A percentile compares a stretch with the other conserved stretches of the same genome.
These are phyloP conservation scores for Capromys pilorides DNA, from an alignment of 2,797 vertebrate genomes.

Conservation along the genomic window DNA sequence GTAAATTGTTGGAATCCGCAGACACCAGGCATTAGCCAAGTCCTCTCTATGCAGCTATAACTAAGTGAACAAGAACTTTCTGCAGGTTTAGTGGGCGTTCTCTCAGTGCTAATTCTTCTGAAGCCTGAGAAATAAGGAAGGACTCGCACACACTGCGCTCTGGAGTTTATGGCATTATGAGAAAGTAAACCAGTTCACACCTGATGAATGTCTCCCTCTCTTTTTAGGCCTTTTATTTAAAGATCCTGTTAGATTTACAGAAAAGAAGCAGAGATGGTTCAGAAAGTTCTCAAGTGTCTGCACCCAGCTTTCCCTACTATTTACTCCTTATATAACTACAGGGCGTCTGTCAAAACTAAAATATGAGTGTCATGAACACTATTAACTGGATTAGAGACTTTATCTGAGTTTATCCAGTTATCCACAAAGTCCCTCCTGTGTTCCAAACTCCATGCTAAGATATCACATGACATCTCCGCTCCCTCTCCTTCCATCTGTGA, in stretches of 20 bases:
- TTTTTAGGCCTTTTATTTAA: constrained; percentile 29
- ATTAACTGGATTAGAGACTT: background rate
- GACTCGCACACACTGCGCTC: background rate
- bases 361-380: background rate
- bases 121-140: background rate
- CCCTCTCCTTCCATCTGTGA: background rate
- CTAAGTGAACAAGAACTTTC: background rate
- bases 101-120: background rate
- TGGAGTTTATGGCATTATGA: background rate
- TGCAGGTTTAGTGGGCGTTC: background rate
- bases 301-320: background rate
- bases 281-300: background rate
- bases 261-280: background rate
- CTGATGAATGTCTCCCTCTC: background rate
- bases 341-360: constrained; percentile 13
- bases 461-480: background rate
- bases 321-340: background rate
- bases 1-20: background rate
- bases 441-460: background rate
- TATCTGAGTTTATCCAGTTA: background rate
- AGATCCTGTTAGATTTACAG: constrained; percentile 16
- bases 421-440: background rate
- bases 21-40: background rate
- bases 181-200: background rate
- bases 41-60: background rate